A percentile compares a stretch with the other conserved stretches of the same genome.
Conservation (phyloP, 2,888 invertebrate genomes). For the Ditula angustiorana region DNA sequence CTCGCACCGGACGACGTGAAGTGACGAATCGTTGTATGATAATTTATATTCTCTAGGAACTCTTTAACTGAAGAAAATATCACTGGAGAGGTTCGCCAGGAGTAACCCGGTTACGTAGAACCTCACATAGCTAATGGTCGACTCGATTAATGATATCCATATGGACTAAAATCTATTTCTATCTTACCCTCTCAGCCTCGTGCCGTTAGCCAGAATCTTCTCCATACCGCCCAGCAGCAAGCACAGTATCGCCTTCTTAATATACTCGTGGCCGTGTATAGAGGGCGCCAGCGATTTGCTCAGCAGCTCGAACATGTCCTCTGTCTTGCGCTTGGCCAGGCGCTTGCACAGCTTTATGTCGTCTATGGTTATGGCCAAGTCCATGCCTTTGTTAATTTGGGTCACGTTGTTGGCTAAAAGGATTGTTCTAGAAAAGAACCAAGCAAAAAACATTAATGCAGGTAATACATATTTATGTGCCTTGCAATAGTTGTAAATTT, state of each 20-base stretch:
- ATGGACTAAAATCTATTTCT: not conserved
- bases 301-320: constrained; percentile 95
- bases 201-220: constrained; percentile 96
- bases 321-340: constrained; percentile 88
- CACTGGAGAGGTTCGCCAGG: no score
- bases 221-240: constrained; percentile 97
- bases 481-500: no score
- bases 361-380: constrained; percentile 90
- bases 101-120: no score
- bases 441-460: no score
- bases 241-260: constrained; percentile 98
- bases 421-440: constrained; percentile 88
- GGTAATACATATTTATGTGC: no score
- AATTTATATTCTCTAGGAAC: no score
- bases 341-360: constrained; percentile 96
- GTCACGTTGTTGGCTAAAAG: constrained; percentile 97
- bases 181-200: constrained; percentile 92
- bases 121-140: no score
- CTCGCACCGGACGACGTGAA: no score
- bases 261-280: constrained; percentile 98
- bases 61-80: no score
- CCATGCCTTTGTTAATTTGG: constrained; percentile 94
- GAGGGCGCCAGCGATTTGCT: constrained; percentile 98
- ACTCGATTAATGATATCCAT: no score
- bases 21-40: no score